A percentile compares a stretch with the other conserved stretches of the same genome.
Conservation (phyloP, 2,888 invertebrate species). For the Netelia inedita region DNA sequence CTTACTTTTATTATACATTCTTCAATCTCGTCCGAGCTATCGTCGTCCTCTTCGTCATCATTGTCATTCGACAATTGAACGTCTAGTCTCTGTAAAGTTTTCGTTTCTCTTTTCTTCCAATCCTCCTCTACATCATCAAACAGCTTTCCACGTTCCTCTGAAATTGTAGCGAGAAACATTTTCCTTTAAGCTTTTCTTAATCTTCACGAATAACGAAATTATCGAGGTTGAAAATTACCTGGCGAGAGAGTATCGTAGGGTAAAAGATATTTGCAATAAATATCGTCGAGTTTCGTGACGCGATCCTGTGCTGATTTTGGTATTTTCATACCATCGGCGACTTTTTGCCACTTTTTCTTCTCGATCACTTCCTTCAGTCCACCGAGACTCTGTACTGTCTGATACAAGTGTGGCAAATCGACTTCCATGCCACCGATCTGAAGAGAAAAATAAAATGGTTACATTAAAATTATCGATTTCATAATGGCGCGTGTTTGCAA, state of each 20-base stretch:
- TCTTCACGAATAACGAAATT: neutral
- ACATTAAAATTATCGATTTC: slow-evolving; percentile 11
- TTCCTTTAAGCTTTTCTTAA: neutral
- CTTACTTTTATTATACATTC: slow-evolving; percentile 92
- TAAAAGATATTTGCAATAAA: slow-evolving; percentile 95
- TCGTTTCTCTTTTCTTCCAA: slow-evolving; percentile 89
- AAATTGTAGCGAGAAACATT: slow-evolving; percentile 56
- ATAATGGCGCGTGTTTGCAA: neutral
- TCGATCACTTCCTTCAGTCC: slow-evolving; percentile 95
- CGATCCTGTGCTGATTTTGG: slow-evolving; percentile 92
- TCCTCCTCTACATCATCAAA: slow-evolving; percentile 91
- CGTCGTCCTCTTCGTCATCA: slow-evolving; percentile 85
- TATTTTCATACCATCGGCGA: slow-evolving; percentile 95
- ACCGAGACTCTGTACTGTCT: slow-evolving; percentile 93
- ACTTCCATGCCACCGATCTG: slow-evolving; percentile 96
- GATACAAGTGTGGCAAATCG: slow-evolving; percentile 94
- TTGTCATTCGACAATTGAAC: slow-evolving; percentile 79
- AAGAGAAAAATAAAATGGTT: slow-evolving; percentile 70
- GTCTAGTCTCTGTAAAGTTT: slow-evolving; percentile 85
- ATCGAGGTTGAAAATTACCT: slow-evolving; percentile 79
- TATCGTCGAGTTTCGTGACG: slow-evolving; percentile 93
- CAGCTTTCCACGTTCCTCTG: slow-evolving; percentile 91
- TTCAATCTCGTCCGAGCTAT: slow-evolving; percentile 86
- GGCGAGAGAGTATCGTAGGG: slow-evolving; percentile 94
- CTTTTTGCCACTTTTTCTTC: slow-evolving; percentile 94